A percentile compares a stretch with the other conserved stretches of the same genome.
Conservation (phyloP, 1,140 invertebrate species). For the Drosophila auraria region DNA sequence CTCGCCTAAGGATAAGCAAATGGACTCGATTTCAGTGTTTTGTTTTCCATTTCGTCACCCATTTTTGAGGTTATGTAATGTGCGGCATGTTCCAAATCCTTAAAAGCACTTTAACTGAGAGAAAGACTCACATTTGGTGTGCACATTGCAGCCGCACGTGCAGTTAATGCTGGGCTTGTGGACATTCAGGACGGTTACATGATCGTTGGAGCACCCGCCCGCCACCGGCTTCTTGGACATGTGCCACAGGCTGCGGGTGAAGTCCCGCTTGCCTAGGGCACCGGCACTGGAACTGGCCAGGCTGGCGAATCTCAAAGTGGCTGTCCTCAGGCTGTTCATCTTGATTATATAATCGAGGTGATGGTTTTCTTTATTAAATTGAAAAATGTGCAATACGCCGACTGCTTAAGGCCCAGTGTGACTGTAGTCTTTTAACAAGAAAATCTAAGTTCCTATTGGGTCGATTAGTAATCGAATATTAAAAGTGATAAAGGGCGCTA, state of each 20-base stretch:
- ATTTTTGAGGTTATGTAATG: conserved; percentile 79
- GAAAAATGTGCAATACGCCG: conserved; percentile 54
- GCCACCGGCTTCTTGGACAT: conserved; percentile 86
- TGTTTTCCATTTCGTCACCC: conserved; percentile 39
- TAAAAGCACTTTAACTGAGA: neutral
- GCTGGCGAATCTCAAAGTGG: conserved; percentile 86
- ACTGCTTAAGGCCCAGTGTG: conserved; percentile 4
- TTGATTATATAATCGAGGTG: conserved; percentile 82
- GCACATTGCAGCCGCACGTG: conserved; percentile 88
- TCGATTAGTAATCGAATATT: conserved; percentile 2
- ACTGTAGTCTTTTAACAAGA: neutral
- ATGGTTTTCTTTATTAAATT: conserved; percentile 33
- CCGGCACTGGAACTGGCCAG: conserved; percentile 85
- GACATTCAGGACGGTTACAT: conserved; percentile 71
- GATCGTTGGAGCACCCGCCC: conserved; percentile 23
- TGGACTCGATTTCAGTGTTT: conserved; percentile 15
- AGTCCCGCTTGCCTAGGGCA: conserved; percentile 87
- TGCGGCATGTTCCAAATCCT: neutral
- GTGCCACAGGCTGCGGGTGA: conserved; percentile 89
- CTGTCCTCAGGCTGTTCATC: conserved; percentile 90
- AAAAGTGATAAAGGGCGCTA: neutral
- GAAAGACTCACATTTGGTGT: conserved; percentile 89
- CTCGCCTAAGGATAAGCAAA: conserved; percentile 88
- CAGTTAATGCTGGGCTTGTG: conserved; percentile 86
- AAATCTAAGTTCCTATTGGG: neutral